A percentile compares a stretch with the other conserved stretches of the same genome.
These are phyloP conservation scores for Coreius guichenoti DNA, from an alignment of 2,797 vertebrate species.

Conservation along the genomic window DNA sequence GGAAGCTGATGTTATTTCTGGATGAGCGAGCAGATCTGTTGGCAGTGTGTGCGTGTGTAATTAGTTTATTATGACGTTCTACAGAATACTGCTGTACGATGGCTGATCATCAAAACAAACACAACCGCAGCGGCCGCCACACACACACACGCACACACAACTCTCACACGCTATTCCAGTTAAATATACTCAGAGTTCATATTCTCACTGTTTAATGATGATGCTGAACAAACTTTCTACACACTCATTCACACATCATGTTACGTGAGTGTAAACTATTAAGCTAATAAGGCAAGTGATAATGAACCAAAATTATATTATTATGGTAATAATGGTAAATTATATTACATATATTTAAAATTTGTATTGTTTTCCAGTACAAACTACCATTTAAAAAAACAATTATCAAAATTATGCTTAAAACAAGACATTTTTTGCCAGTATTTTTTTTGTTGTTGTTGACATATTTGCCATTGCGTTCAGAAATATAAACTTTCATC, in stretches of 20 bases:
- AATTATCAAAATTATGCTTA: background rate
- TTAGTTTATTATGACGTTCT: slow-evolving; percentile 41
- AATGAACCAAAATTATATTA: background rate
- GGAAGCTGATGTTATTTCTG: slow-evolving; percentile 57
- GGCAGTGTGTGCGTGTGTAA: slow-evolving; percentile 43
- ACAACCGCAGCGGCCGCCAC: slow-evolving; percentile 22
- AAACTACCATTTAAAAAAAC: too few species aligned
- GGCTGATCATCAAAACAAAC: slow-evolving; percentile 45
- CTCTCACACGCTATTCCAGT: slow-evolving; percentile 12
- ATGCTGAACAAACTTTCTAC: background rate
- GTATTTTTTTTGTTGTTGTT: too few species aligned
- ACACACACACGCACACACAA: background rate
- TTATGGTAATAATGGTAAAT: background rate
- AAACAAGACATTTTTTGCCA: too few species aligned
- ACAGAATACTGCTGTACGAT: slow-evolving; percentile 34
- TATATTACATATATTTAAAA: too few species aligned
- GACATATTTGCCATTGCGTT: too few species aligned
- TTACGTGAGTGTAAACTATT: too few species aligned
- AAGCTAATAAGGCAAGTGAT: background rate
- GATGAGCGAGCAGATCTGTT: slow-evolving; percentile 25
- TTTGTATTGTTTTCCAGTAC: too few species aligned
- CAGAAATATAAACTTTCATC: too few species aligned
- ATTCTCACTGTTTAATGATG: background rate
- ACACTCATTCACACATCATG: background rate
- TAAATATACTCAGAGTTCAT: slow-evolving; percentile 22